Percentiles rank a stretch among this genome's conserved stretches.
Conservation (phyloP, 2,888 invertebrate genomes). For the Hetaerina titia region DNA sequence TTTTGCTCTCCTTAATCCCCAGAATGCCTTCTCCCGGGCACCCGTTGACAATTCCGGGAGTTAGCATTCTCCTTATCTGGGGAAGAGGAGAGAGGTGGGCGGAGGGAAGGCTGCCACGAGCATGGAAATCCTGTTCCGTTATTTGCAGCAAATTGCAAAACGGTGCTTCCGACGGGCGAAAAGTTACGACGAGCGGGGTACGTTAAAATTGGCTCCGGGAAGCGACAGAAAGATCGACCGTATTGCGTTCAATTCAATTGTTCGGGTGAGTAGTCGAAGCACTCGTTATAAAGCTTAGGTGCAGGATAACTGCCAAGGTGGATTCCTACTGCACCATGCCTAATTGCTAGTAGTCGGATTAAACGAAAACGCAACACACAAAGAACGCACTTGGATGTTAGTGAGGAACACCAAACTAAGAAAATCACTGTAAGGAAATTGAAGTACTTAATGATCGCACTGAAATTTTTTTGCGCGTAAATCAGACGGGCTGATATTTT, state of each 20-base stretch:
- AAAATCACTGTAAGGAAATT: too few species aligned
- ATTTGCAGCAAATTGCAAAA: slow-evolving; percentile 33
- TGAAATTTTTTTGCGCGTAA: too few species aligned
- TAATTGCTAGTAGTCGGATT: too few species aligned
- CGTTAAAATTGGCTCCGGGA: neutral
- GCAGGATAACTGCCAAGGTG: too few species aligned
- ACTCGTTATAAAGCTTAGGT: too few species aligned
- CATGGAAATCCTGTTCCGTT: slow-evolving; percentile 22
- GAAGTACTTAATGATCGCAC: too few species aligned
- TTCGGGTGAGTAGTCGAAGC: neutral
- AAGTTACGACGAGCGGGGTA: neutral
- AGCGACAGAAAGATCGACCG: neutral
- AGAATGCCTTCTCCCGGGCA: neutral
- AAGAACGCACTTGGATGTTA: too few species aligned
- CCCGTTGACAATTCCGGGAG: neutral
- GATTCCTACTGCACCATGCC: too few species aligned
- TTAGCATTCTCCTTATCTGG: neutral
- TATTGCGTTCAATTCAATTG: neutral
- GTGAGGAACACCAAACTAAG: too few species aligned
- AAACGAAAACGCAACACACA: too few species aligned
- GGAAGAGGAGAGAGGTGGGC: too few species aligned
- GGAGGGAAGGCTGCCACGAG: neutral
- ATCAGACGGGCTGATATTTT: too few species aligned
- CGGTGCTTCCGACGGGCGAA: slow-evolving; percentile 26
- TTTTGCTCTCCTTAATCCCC: neutral